phyloP scores from a whole-genome alignment of 2,113 vertebrate species.

The Alexandromys fortis region DNA sequence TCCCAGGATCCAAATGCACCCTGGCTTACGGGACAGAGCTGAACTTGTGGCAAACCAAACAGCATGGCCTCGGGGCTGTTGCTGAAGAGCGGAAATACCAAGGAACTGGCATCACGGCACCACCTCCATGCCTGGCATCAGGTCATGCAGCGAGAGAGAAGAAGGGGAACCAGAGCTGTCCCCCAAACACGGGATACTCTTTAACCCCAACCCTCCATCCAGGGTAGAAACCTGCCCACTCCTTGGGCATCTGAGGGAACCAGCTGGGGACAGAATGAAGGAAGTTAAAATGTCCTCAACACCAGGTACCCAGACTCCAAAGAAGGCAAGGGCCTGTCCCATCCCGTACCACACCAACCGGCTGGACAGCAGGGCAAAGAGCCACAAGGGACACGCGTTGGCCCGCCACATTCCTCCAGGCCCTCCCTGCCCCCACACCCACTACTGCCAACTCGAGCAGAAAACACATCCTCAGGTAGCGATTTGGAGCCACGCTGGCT shows the following conservation, averaged over 20 bases:
- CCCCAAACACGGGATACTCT: fast-evolving
- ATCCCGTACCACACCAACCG: not conserved
- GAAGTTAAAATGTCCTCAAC: not conserved
- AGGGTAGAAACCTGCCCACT: not conserved
- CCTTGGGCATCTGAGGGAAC: not conserved
- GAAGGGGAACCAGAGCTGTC: not conserved
- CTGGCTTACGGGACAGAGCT: not conserved
- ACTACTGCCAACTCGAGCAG: slow-evolving; percentile 73
- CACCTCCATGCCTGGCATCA: not conserved
- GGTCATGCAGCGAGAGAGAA: fast-evolving
- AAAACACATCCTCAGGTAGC: slow-evolving; percentile 83
- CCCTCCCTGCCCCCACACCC: slow-evolving; percentile 72
- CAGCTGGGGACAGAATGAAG: not conserved
- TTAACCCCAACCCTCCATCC: fast-evolving
- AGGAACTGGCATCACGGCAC: not conserved
- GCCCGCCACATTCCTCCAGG: slow-evolving; percentile 77
- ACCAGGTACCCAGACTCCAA: not conserved
- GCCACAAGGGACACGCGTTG: slow-evolving; percentile 38
- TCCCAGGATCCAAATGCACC: not conserved
- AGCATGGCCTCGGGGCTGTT: not conserved
- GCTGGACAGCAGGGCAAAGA: not conserved
- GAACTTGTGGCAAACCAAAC: not conserved
- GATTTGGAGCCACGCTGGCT: slow-evolving; percentile 70
- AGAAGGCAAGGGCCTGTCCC: slow-evolving; percentile 10
- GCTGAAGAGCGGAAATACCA: slow-evolving; percentile 42